Evolutionary conservation across 2,113 vertebrate genomes (phyloP).

Genomic region (Rhinopithecus roxellana): DNA sequence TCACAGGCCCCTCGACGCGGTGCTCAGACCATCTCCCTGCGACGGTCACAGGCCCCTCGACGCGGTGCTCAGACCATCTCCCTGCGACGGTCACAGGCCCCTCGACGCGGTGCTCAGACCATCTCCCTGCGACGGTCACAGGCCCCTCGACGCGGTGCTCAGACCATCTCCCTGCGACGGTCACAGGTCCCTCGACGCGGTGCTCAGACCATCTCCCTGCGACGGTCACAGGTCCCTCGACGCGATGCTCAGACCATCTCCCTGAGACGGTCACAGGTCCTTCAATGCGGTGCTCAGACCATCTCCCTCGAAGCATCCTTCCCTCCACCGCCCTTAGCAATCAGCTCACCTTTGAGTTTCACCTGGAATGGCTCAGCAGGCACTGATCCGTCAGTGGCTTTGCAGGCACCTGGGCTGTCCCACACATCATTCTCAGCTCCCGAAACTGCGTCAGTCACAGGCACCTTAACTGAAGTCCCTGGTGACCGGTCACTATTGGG

Average conservation of each 20-base stretch:
- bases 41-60: too few species aligned
- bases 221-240: too few species aligned
- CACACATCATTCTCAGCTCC: neutral
- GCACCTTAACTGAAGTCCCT: accelerated
- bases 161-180: accelerated
- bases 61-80: too few species aligned
- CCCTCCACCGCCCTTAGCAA: accelerated
- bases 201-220: too few species aligned
- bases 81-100: accelerated
- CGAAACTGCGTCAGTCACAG: accelerated
- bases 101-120: too few species aligned
- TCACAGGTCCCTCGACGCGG: too few species aligned
- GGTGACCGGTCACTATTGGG: accelerated
- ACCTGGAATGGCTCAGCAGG: neutral
- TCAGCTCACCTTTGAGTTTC: accelerated
- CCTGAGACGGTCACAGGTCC: accelerated
- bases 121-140: too few species aligned
- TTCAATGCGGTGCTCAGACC: too few species aligned
- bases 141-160: too few species aligned
- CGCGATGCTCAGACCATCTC: too few species aligned
- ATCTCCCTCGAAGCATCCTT: accelerated
- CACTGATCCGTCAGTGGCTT: accelerated
- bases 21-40: too few species aligned
- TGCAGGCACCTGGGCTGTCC: accelerated
- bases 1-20: too few species aligned